Evolutionary conservation across 2,888 invertebrate species (phyloP).

Genomic region (Eupithecia pulchellata): DNA sequence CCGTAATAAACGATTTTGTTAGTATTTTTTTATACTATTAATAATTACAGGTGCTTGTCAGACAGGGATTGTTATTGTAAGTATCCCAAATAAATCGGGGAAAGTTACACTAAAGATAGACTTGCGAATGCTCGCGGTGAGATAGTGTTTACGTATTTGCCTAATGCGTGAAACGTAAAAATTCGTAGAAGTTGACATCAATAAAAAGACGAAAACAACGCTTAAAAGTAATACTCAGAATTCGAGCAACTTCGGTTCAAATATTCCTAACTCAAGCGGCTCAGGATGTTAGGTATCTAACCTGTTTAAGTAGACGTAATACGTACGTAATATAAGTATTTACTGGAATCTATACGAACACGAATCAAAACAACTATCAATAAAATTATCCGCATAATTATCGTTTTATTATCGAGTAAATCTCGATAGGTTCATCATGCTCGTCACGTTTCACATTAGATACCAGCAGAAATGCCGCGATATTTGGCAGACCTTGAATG

Average conservation of each 20-base stretch:
- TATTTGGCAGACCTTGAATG: slow-evolving; percentile 55
- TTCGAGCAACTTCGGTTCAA: not conserved
- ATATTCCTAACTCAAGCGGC: not conserved
- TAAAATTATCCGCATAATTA: slow-evolving; percentile 16
- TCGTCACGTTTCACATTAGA: slow-evolving; percentile 28
- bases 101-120: no score
- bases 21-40: no score
- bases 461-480: slow-evolving; percentile 48
- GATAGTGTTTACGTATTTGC: not conserved
- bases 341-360: slow-evolving; percentile 7
- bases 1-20: no score
- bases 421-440: slow-evolving; percentile 26
- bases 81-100: no score
- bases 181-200: not conserved
- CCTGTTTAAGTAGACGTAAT: not conserved
- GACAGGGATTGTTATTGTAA: no score
- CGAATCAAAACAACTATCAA: slow-evolving; percentile 11
- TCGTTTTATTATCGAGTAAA: slow-evolving; percentile 18
- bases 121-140: not conserved
- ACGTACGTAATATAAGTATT: not conserved
- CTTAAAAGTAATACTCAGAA: not conserved
- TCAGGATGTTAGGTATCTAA: not conserved
- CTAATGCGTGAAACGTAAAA: not conserved
- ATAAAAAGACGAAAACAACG: not conserved
- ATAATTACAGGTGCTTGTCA: no score